Conservation (phyloP, 2,797 vertebrate genomes). For the Bradypus variegatus region DNA sequence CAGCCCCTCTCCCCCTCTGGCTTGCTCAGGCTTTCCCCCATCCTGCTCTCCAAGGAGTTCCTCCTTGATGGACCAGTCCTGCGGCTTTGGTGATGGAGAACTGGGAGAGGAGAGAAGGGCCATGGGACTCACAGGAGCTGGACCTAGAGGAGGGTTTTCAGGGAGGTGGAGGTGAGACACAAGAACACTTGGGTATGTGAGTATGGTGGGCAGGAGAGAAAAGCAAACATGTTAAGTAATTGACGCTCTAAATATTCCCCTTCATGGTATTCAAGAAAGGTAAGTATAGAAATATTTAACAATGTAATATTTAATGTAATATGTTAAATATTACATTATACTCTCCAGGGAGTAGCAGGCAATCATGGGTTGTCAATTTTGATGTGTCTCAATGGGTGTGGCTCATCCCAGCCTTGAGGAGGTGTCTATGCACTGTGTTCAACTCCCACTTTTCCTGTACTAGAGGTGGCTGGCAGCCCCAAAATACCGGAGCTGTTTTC, state of each 20-base stretch:
- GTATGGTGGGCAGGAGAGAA: background rate
- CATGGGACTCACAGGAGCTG: background rate
- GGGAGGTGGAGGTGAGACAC: background rate
- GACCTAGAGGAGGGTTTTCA: background rate
- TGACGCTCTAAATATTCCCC: background rate
- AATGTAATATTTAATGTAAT: background rate
- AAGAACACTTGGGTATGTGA: background rate
- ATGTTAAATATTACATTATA: no score
- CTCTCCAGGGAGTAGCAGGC: background rate
- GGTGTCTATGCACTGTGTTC: background rate
- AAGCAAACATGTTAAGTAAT: background rate
- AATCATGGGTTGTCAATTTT: background rate
- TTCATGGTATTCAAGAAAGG: background rate
- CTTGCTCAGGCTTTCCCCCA: background rate
- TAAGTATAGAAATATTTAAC: background rate
- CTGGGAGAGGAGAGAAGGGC: background rate
- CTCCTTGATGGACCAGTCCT: background rate
- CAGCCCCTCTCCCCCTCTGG: background rate
- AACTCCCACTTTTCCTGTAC: background rate
- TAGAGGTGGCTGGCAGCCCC: background rate
- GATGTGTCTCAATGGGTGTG: rapidly evolving
- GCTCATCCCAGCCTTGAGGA: background rate
- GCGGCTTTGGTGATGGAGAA: background rate
- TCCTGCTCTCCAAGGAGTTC: background rate
- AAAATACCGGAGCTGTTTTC: background rate